Base-by-base conservation (phyloP, 1,140 invertebrate species). In the Uloborus diversus region DNA sequence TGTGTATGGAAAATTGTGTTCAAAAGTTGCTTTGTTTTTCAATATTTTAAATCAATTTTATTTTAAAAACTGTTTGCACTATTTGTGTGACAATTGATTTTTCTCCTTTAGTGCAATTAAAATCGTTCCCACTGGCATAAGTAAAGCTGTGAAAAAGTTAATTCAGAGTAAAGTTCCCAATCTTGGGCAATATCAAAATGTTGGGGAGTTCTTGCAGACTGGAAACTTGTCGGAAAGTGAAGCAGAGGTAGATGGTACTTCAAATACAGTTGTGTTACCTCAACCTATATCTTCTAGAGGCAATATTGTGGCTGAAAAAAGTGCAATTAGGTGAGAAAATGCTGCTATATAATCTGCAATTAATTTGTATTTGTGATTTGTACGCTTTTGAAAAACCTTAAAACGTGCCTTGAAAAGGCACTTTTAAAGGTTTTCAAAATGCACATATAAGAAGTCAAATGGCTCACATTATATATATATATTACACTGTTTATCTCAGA, bases 131-230 rank as follows among this genome's bases (percentile, higher is more conserved):
- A 91, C 94, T 47, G 97, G 97, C 11, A 86, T 99, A 20, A 94
- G 93, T n/a, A 93, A 90, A 86, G 92, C 94, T n/a, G 92, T 98
- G 0, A 97, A 97, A 85, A 99, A 99, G 88, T 88, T 99, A 64
- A 90, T 98, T 1, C 92, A 94, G 86, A 92, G 93, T 49, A 96
- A 94, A 88, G 89, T 99, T 59, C 97, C 97, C 1, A 94, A 99
- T 89, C 87, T 99, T 17, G 90, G 92, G 9, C 91, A 91, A 68
- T 98, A 93, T 85, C 88, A 93, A 65, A 95, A 98, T 85, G 94
- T 98, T 85, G 91, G 93, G 17, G 96, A 99, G 82, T 98, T 94
- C 86, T 89, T 99, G 73, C 71, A 79, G 83, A 90, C 91, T 76
- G 93, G 91, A 3, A 89, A 93, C 37, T 85, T 94, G 42, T 98